phyloP scores from a whole-genome alignment of 2,113 vertebrate species.

The Atrichornis clamosus region DNA sequence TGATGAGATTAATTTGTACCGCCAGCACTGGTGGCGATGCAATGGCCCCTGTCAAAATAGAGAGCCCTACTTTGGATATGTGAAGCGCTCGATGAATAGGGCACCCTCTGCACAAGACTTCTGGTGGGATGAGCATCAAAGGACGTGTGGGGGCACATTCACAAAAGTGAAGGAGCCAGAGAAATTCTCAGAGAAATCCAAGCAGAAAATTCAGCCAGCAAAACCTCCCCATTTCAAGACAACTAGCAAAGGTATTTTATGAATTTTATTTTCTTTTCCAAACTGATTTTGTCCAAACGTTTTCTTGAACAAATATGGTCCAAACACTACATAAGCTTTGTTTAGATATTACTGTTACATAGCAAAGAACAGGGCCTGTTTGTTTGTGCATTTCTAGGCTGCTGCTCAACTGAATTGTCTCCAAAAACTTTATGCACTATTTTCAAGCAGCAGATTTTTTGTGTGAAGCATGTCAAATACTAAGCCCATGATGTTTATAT shows the following conservation, averaged over 20 bases:
- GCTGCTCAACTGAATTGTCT: not conserved
- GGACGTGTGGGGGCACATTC: slow-evolving; percentile 86
- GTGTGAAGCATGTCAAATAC: not conserved
- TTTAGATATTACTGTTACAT: not conserved
- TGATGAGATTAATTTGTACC: slow-evolving; percentile 88
- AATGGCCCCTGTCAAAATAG: slow-evolving; percentile 83
- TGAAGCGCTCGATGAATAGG: slow-evolving; percentile 91
- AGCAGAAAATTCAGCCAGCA: slow-evolving; percentile 40
- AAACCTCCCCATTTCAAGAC: not conserved
- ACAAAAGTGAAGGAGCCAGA: slow-evolving; percentile 92
- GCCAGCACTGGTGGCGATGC: slow-evolving; percentile 96
- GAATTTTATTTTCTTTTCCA: not conserved
- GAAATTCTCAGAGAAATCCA: slow-evolving; percentile 81
- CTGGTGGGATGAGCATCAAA: slow-evolving; percentile 91
- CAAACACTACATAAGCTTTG: not conserved
- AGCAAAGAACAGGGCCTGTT: not conserved
- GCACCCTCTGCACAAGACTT: slow-evolving; percentile 86
- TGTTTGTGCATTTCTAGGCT: not conserved
- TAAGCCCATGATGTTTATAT: not conserved
- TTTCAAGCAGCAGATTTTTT: not conserved
- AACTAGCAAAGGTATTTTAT: slow-evolving; percentile 38
- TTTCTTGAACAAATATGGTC: not conserved
- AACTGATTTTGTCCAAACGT: not conserved
- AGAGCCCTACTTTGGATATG: slow-evolving; percentile 86
- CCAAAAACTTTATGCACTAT: not conserved